Base-by-base conservation (phyloP, 2,113 vertebrate species). In the Gopherus flavomarginatus region DNA sequence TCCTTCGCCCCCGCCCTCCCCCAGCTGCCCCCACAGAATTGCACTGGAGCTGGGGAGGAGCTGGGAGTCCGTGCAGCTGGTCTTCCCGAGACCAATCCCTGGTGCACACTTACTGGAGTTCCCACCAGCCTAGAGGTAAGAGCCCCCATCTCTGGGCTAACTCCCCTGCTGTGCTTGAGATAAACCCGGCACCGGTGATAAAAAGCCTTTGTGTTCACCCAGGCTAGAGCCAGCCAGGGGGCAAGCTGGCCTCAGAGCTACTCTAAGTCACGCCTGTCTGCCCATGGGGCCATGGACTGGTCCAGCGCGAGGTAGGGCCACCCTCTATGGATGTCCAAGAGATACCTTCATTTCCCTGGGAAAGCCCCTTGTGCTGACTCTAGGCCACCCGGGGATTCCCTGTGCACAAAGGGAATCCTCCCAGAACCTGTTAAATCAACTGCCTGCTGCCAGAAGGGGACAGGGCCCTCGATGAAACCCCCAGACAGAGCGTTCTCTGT, bases 381-480 rank as follows among this genome's bases (percentile, higher is more conserved):
- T 56, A 72, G 21, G 49, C 6, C 12, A 87, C 0, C 9, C 7
- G 83, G 27, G 85, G 29, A 85, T 93, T 81, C 92, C 86, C 31
- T 81, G 42, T 94, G 83, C 95, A 90, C 89, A 65, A 88, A 38
- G 85, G 91, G 92, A 94, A 87, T 11, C 4, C n/a, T 90, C 38
- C 24, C 21, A 21, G 85, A 2, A 54, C 11, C 38, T 27, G 42
- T 8, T 26, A 44, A 13, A 44, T 47, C 42, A 42, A 27, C 24
- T 14, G 42, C 1, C 75, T 85, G 44, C 78, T 88, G 17, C 75
- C 50, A 52, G 92, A 77, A 96, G 79, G 13, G 65, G 87, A 38
- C 90, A 12, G 52, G 86, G 1, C 1, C 93, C 47, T 72, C 57
- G 49, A 3, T 77, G 57, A 88, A 86, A 78, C 4, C 24, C 7